These are phyloP conservation scores for Palythoa heliodiscus DNA, from an alignment of 92 coral and sea anemone species.

Conservation along the genomic window DNA sequence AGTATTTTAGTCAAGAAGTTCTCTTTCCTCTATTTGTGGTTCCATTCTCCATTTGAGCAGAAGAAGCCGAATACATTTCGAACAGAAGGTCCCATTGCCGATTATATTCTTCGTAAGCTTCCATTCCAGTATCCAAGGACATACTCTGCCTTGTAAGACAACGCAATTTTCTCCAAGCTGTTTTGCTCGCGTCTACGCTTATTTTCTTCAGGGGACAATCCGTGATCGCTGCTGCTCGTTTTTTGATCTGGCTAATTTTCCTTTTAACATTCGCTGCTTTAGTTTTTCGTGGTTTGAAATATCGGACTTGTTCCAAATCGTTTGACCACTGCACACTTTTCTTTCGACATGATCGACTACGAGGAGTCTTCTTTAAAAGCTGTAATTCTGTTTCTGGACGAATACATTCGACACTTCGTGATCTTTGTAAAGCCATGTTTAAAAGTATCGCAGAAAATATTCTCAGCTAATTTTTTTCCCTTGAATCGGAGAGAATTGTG, in stretches of 20 bases:
- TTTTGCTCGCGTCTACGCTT: conserved; percentile 5
- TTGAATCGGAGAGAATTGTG: neutral
- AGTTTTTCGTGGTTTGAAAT: conserved; percentile 70
- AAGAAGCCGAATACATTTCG: conserved; percentile 43
- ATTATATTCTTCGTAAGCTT: conserved; percentile 74
- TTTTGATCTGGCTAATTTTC: conserved; percentile 64
- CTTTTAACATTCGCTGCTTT: conserved; percentile 64
- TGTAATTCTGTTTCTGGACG: conserved; percentile 18
- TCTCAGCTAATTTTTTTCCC: neutral
- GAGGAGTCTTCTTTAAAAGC: conserved; percentile 33
- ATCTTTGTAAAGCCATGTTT: conserved; percentile 23
- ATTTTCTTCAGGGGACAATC: conserved; percentile 52
- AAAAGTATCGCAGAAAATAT: neutral
- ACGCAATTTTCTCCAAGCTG: conserved; percentile 40
- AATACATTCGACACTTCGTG: conserved; percentile 38
- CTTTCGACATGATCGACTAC: conserved; percentile 72
- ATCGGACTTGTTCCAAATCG: conserved; percentile 78
- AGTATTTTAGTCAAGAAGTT: neutral
- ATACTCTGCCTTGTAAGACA: conserved; percentile 47
- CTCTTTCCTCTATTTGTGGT: neutral
- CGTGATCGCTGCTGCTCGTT: conserved; percentile 62
- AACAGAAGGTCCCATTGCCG: conserved; percentile 78
- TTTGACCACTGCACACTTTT: conserved; percentile 82
- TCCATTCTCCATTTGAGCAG: neutral
- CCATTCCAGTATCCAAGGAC: conserved; percentile 66